These are phyloP conservation scores for Pachypanchax playfairii DNA, from an alignment of 2,113 vertebrate genomes.

Conservation along the genomic window DNA sequence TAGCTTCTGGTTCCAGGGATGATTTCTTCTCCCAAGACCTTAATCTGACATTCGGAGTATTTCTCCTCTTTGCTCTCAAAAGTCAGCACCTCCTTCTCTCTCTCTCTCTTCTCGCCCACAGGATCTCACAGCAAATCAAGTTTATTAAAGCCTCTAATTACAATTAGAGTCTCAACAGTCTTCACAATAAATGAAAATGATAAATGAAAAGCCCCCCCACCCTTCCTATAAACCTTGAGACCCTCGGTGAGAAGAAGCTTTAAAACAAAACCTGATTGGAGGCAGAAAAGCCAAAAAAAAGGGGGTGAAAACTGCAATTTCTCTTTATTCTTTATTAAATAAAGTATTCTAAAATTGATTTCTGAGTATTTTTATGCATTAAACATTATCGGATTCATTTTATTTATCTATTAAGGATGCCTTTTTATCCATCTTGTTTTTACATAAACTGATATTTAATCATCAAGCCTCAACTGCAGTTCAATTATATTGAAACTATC, in stretches of 20 bases:
- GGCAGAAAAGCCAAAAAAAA: background rate
- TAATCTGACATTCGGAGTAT: slow-evolving; percentile 4
- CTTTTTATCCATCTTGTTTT: too few relatives aligned
- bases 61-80: slow-evolving; percentile 12
- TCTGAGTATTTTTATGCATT: too few relatives aligned
- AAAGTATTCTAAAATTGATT: too few relatives aligned
- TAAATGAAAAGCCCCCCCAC: slow-evolving; percentile 48
- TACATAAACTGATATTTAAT: too few relatives aligned
- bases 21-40: slow-evolving; percentile 5
- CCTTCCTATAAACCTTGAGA: slow-evolving; percentile 26
- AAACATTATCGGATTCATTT: too few relatives aligned
- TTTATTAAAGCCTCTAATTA: slow-evolving; percentile 68
- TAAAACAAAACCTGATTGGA: slow-evolving; percentile 43
- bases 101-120: slow-evolving; percentile 28
- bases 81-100: slow-evolving; percentile 23
- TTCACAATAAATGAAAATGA: slow-evolving; percentile 65
- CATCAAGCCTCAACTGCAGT: too few relatives aligned
- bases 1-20: background rate
- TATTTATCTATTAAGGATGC: too few relatives aligned
- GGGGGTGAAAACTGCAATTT: background rate
- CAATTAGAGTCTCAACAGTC: slow-evolving; percentile 63
- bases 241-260: slow-evolving; percentile 34
- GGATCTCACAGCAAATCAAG: slow-evolving; percentile 63
- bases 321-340: too few relatives aligned
- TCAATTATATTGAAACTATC: too few relatives aligned